These are phyloP conservation scores for Megaceryle alcyon DNA, from an alignment of 2,797 vertebrate species.

Conservation along the genomic window DNA sequence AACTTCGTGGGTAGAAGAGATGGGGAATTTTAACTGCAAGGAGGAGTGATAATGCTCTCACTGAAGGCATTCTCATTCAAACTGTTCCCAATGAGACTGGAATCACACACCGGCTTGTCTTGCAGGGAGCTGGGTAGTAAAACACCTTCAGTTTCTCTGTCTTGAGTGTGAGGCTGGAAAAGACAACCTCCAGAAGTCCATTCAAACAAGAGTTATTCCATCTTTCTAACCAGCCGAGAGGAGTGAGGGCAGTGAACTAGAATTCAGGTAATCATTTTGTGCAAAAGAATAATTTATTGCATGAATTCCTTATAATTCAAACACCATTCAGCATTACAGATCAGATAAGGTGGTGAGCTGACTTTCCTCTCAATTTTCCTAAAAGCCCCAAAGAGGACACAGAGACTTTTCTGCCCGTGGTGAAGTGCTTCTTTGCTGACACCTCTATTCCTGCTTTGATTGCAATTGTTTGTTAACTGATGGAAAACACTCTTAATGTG, in stretches of 20 bases:
- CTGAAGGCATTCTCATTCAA: not conserved
- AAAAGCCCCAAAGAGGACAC: not conserved
- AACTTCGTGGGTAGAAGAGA: rapidly evolving
- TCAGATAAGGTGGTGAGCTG: not conserved
- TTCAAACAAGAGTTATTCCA: not conserved
- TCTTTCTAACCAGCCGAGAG: not conserved
- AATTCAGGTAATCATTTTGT: not conserved
- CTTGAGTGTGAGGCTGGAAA: not conserved
- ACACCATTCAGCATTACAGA: not conserved
- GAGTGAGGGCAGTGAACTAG: not conserved
- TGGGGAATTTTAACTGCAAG: not conserved
- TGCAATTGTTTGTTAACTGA: not conserved
- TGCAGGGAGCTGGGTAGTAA: not conserved
- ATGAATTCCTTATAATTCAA: not conserved
- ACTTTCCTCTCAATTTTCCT: not conserved
- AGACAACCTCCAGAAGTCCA: not conserved
- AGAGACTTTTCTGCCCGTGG: not conserved
- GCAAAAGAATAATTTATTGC: not conserved
- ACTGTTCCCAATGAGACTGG: not conserved
- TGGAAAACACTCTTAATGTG: not conserved
- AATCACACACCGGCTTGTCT: not conserved
- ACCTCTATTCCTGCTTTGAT: not conserved
- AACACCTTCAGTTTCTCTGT: not conserved
- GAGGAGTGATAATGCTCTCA: not conserved
- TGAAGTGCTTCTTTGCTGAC: not conserved